Conservation (phyloP, 2,797 vertebrate genomes). For the Neopelma chrysocephalum region DNA sequence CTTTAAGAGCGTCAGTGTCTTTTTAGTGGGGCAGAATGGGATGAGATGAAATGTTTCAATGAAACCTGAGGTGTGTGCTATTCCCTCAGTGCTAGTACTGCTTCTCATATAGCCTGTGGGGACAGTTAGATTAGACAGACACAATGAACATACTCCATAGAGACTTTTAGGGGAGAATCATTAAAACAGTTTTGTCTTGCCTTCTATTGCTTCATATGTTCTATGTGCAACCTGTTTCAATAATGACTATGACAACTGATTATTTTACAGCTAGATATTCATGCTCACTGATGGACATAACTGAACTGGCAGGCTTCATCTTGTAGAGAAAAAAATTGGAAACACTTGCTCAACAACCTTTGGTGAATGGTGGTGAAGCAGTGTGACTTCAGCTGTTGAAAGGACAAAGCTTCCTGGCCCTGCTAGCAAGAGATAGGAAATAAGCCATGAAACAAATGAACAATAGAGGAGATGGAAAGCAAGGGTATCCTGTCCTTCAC, state of each 20-base stretch:
- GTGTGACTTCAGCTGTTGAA: conserved; percentile 27
- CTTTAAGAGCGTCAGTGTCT: background rate
- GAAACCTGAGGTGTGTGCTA: background rate
- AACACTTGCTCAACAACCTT: background rate
- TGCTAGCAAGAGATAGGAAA: conserved; percentile 65
- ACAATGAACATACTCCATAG: background rate
- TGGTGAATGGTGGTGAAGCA: background rate
- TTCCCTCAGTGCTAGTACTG: background rate
- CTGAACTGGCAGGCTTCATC: conserved; percentile 16
- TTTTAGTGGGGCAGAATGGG: background rate
- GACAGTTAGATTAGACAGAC: background rate
- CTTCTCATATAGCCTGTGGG: background rate
- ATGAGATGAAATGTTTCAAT: conserved; percentile 8
- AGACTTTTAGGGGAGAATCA: background rate
- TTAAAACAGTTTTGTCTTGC: background rate
- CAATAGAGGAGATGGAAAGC: background rate
- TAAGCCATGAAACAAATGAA: conserved; percentile 65
- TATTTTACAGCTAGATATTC: background rate
- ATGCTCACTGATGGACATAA: background rate
- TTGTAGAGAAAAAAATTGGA: conserved; percentile 41
- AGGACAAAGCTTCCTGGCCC: conserved; percentile 43
- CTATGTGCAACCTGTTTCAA: background rate
- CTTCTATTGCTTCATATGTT: background rate
- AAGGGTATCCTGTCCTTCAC: conserved; percentile 53
- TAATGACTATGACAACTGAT: background rate